Conservation (phyloP, 2,797 vertebrate species). For the Heliangelus exortis region DNA sequence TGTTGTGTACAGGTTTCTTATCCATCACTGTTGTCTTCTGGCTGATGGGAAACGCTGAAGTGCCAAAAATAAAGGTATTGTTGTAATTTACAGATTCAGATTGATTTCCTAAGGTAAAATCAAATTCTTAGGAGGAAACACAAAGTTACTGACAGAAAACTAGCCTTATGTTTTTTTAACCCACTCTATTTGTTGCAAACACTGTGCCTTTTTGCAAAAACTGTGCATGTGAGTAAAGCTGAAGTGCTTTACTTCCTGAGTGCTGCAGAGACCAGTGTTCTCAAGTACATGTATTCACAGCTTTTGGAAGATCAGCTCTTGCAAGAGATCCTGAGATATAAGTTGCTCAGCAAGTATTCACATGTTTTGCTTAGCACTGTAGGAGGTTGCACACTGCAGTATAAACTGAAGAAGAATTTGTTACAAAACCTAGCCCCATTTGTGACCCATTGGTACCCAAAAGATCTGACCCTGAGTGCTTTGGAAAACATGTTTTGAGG, state of each 20-base stretch:
- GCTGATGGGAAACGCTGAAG: slow-evolving; percentile 3
- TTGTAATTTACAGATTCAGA: not conserved
- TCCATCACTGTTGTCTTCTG: not conserved
- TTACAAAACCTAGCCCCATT: not conserved
- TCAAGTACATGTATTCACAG: not conserved
- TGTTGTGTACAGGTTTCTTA: not conserved
- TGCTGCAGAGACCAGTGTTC: not conserved
- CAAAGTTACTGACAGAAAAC: not conserved
- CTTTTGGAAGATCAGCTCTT: not conserved
- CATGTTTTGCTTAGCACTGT: not conserved
- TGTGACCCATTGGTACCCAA: not conserved
- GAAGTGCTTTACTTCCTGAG: not conserved
- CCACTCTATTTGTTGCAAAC: not conserved
- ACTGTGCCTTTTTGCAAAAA: not conserved
- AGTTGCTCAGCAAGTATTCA: not conserved
- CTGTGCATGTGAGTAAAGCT: not conserved
- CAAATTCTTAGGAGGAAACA: not conserved
- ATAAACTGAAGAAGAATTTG: not conserved
- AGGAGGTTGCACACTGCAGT: not conserved
- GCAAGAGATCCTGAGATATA: not conserved
- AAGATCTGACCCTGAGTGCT: fast-evolving
- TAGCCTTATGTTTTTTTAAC: not conserved
- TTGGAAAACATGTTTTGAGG: not conserved
- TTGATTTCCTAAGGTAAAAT: not conserved
- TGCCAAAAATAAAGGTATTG: not conserved